Evolutionary conservation across 2,888 invertebrate genomes (phyloP), one percentile per base, ranked within the genome.

Genomic region (Yponomeuta cagnagella): DNA sequence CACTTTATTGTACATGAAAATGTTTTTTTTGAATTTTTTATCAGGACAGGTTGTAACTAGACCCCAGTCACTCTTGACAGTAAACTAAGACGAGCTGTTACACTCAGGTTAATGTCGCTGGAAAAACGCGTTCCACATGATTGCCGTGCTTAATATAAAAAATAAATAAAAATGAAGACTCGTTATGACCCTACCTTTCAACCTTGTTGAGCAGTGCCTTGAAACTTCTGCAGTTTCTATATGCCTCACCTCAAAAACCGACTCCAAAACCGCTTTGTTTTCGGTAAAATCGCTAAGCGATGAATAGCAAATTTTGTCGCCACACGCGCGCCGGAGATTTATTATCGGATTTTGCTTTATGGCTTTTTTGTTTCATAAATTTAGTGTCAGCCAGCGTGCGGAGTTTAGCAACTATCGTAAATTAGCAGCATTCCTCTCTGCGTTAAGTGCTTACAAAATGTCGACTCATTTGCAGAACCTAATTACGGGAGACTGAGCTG

Each of bases 251-350:
- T 58, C 52, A 58, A 58, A 58, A 30, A 37, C 67, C 68, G 68
- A 30, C 48, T 48, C 63, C 48, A 12, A 67, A 64, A 67, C 15
- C 70, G 67, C 70, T 70, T 70, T 70, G 70, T 72, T 68, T 58
- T 63, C 30, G 63, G 63, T 5, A 15, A 70, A 70, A 72, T 72
- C 70, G 70, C 63, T 58, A 43, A 67, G 23, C 72, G 70, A 70
- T 72, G 72, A 72, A 68, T 72, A 68, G 70, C 70, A 48, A 72
- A 70, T 63, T 68, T 66, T 58, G 52, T 67, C 68, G 52, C 31
- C 70, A 37, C 67, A 52, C 43, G 68, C 37, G 67, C 37, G 67
- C 10, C 67, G 6, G n/a, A n/a, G 31, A 67, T 67, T 67, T 37
- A 67, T 67, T 43, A 67, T 67, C 33, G 43, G 67, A 67, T 37